Conservation (phyloP, 2,888 invertebrate genomes). For the Crocallis elinguaria region DNA sequence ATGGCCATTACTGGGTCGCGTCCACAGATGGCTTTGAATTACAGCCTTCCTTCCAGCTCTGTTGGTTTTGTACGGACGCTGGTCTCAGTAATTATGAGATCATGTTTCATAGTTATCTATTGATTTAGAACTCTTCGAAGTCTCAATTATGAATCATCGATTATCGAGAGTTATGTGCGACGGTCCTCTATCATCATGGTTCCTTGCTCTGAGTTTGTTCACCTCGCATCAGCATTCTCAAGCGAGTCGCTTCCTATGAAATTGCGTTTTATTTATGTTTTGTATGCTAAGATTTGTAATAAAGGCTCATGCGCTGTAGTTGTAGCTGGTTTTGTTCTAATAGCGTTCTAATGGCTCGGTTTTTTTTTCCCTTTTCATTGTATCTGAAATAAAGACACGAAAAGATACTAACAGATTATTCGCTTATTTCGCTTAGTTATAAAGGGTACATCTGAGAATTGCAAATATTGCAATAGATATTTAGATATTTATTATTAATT, state of each 20-base stretch:
- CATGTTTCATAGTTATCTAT: conserved; percentile 79
- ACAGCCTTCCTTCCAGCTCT: conserved; percentile 73
- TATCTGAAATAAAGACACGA: conserved; percentile 8
- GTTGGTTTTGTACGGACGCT: conserved; percentile 72
- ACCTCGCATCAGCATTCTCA: conserved; percentile 51
- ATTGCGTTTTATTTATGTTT: conserved; percentile 48
- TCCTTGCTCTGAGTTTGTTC: conserved; percentile 60
- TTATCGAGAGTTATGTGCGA: conserved; percentile 72
- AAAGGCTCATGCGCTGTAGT: conserved; percentile 29
- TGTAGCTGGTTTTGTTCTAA: too few relatives aligned
- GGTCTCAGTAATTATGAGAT: conserved; percentile 77
- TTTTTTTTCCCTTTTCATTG: conserved; percentile 23
- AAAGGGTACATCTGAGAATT: too few relatives aligned
- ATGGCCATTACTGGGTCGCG: conserved; percentile 72
- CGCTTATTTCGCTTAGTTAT: too few relatives aligned
- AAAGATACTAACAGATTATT: too few relatives aligned
- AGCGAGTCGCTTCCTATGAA: conserved; percentile 39
- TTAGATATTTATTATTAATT: too few relatives aligned
- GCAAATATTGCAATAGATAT: too few relatives aligned
- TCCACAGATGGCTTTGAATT: conserved; percentile 77
- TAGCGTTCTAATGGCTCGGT: too few relatives aligned
- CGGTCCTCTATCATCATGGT: conserved; percentile 64
- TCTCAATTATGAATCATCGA: conserved; percentile 78
- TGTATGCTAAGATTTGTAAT: conserved; percentile 45
- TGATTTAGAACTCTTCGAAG: conserved; percentile 76